These are phyloP conservation scores for Poecilia gillii DNA, from an alignment of 2,797 vertebrate genomes.

Conservation along the genomic window DNA sequence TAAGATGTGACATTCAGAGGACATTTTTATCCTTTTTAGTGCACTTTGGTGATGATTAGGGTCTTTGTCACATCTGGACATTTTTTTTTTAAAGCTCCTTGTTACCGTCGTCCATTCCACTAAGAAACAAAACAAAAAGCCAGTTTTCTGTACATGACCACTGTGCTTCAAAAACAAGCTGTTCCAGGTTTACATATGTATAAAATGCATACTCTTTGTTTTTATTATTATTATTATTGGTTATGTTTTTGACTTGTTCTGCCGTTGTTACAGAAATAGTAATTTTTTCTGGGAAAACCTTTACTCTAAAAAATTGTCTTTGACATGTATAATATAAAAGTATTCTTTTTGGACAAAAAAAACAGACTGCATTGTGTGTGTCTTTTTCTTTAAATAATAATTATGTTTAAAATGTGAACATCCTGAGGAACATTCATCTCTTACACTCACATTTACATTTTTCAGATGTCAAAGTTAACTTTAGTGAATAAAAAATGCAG, in stretches of 20 bases:
- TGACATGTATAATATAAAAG: constrained; percentile 88
- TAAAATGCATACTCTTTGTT: constrained; percentile 79
- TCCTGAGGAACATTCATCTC: neutral
- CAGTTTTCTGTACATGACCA: constrained; percentile 85
- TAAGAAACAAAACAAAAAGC: constrained; percentile 68
- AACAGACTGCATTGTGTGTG: constrained; percentile 59
- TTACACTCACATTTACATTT: neutral
- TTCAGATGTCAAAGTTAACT: neutral
- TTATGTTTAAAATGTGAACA: neutral
- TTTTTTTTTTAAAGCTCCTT: constrained; percentile 74
- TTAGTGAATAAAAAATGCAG: neutral
- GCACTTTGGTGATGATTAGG: constrained; percentile 57
- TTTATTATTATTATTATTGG: constrained; percentile 71
- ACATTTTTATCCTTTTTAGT: constrained; percentile 2
- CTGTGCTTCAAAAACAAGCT: constrained; percentile 85
- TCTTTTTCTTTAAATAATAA: constrained; percentile 22
- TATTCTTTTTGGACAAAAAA: constrained; percentile 85
- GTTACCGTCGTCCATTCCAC: constrained; percentile 81
- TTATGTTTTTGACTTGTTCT: constrained; percentile 79
- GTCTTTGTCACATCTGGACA: constrained; percentile 73
- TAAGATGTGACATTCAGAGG: constrained; percentile 52
- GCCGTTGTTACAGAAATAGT: constrained; percentile 83
- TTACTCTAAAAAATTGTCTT: constrained; percentile 86
- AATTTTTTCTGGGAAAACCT: constrained; percentile 79
- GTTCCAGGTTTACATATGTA: constrained; percentile 85